These are phyloP conservation scores for Tuta absoluta DNA, from an alignment of 2,888 invertebrate species.

Conservation along the genomic window DNA sequence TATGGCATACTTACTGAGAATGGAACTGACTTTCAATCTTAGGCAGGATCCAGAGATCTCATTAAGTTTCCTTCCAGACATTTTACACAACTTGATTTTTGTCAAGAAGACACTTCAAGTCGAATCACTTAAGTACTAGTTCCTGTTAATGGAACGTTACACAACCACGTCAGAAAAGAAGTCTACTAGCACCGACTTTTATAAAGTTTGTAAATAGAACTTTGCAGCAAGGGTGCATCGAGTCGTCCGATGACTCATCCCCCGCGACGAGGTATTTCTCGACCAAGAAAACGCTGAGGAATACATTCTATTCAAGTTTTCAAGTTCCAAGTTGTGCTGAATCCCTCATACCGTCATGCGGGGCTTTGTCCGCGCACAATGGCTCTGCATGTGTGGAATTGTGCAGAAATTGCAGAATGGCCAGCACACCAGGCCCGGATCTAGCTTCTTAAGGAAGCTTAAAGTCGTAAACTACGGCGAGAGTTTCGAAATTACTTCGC, in stretches of 20 bases:
- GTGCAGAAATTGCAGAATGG: slow-evolving; percentile 51
- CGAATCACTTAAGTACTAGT: too few relatives aligned
- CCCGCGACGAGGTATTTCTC: neutral
- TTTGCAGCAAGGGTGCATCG: too few relatives aligned
- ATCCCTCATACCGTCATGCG: slow-evolving; percentile 59
- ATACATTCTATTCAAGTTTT: slow-evolving; percentile 69
- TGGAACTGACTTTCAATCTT: neutral
- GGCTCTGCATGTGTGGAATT: slow-evolving; percentile 66
- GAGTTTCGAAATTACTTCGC: slow-evolving; percentile 14
- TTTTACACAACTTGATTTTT: too few relatives aligned
- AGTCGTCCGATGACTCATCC: neutral
- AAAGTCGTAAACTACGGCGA: slow-evolving; percentile 7
- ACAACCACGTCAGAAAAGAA: too few relatives aligned
- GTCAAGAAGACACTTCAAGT: too few relatives aligned
- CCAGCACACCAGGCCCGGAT: slow-evolving; percentile 41
- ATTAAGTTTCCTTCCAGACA: too few relatives aligned
- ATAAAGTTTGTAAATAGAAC: too few relatives aligned
- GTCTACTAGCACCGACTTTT: too few relatives aligned
- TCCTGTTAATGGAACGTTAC: too few relatives aligned
- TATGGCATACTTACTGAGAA: slow-evolving; percentile 5
- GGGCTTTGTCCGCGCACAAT: slow-evolving; percentile 73
- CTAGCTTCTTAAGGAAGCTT: slow-evolving; percentile 10
- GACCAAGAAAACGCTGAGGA: slow-evolving; percentile 34
- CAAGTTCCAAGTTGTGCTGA: slow-evolving; percentile 66
- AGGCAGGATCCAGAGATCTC: too few relatives aligned